A percentile compares a stretch with the other conserved stretches of the same genome.
Evolutionary conservation across 2,113 vertebrate species (phyloP).

Genomic region (Mustela nigripes): DNA sequence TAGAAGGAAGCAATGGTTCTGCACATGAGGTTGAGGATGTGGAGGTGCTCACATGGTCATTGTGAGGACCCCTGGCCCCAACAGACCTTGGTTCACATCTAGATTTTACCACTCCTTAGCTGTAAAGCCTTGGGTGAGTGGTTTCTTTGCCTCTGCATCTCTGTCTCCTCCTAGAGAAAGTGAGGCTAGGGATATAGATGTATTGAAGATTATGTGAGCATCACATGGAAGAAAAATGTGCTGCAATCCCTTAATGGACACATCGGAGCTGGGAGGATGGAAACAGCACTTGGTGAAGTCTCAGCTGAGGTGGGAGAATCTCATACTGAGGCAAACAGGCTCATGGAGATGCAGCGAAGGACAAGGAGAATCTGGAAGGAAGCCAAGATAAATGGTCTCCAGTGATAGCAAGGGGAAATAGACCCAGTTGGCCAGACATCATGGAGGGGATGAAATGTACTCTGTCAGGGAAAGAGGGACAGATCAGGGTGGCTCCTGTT

Average conservation of each 20-base stretch:
- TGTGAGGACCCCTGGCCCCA: background rate
- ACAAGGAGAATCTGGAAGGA: background rate
- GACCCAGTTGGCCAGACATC: too few species aligned
- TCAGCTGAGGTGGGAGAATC: background rate
- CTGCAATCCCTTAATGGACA: too few species aligned
- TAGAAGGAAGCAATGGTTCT: background rate
- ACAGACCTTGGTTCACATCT: rapidly evolving
- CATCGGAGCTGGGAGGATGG: background rate
- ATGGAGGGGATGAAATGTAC: background rate
- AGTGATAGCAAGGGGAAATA: rapidly evolving
- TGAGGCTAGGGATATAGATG: too few species aligned
- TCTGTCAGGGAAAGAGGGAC: background rate
- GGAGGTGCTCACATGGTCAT: rapidly evolving
- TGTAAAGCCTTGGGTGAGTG: rapidly evolving
- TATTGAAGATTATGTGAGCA: too few species aligned
- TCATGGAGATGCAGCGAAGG: background rate
- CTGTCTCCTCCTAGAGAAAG: background rate
- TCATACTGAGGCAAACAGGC: background rate
- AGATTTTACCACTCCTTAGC: too few species aligned
- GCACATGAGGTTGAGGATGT: rapidly evolving
- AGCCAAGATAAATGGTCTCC: background rate
- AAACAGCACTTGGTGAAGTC: background rate
- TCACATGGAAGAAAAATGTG: background rate
- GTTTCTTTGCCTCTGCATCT: background rate
- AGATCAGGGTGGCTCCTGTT: background rate